Percentiles rank a stretch among this genome's conserved stretches.
Conservation (phyloP, 37 sponge, comb jelly and placozoan species). For the Aphrocallistes beatrix region DNA sequence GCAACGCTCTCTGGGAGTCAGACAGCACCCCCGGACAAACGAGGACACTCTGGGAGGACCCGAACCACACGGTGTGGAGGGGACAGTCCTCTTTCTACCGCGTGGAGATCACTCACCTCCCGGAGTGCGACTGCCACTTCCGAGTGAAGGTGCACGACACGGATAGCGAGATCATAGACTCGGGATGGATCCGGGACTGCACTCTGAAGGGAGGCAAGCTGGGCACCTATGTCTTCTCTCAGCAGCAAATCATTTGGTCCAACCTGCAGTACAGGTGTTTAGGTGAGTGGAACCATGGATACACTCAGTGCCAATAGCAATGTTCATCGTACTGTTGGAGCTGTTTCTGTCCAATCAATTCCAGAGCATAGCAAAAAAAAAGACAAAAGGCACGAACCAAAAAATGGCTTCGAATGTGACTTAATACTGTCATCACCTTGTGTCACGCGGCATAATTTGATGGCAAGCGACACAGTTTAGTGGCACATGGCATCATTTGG, state of each 20-base stretch:
- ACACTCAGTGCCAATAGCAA: too few relatives aligned
- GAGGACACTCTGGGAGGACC: background rate
- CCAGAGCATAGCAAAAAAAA: too few relatives aligned
- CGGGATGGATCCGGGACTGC: slow-evolving; percentile 41
- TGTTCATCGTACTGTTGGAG: too few relatives aligned
- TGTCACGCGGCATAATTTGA: too few relatives aligned
- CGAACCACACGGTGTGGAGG: background rate
- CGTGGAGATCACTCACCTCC: background rate
- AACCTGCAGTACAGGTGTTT: slow-evolving; percentile 21
- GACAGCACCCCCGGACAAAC: slow-evolving; percentile 18
- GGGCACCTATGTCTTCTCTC: slow-evolving; percentile 63
- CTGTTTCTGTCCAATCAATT: too few relatives aligned
- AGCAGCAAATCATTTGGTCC: slow-evolving; percentile 47
- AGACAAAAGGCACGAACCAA: too few relatives aligned
- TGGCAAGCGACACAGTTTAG: too few relatives aligned
- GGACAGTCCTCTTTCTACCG: background rate
- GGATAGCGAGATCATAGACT: slow-evolving; percentile 32
- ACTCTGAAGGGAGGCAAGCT: slow-evolving; percentile 51
- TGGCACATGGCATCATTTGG: too few relatives aligned
- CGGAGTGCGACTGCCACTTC: background rate
- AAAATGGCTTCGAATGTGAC: too few relatives aligned
- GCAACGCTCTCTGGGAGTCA: slow-evolving; percentile 40
- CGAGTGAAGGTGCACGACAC: slow-evolving; percentile 38
- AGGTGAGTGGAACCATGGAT: background rate
- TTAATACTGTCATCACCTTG: too few relatives aligned